These are phyloP conservation scores for Chouioia cunea DNA, from an alignment of 2,888 invertebrate species.

Conservation along the genomic window DNA sequence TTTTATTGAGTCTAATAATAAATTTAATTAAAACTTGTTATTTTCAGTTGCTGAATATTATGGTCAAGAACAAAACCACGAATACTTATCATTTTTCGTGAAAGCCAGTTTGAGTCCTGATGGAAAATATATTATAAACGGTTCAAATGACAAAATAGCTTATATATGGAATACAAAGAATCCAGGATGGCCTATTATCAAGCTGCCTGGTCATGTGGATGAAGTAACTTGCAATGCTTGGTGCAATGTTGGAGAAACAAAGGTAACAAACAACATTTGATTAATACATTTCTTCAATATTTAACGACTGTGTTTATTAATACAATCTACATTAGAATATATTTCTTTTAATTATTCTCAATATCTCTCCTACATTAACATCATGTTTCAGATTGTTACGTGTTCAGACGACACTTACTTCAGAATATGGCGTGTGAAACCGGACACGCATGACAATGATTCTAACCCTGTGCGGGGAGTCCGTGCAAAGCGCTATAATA, in stretches of 20 bases:
- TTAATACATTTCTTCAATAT: too few species aligned
- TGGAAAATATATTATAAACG: conserved; percentile 84
- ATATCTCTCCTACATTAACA: background rate
- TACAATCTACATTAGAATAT: background rate
- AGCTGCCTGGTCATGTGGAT: conserved; percentile 81
- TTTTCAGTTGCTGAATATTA: conserved; percentile 66
- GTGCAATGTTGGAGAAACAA: conserved; percentile 74
- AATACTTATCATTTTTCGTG: conserved; percentile 86
- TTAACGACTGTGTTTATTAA: conserved; percentile 12
- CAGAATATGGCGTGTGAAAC: conserved; percentile 81
- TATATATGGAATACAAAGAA: conserved; percentile 85
- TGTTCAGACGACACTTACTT: conserved; percentile 87
- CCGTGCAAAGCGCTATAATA: too few species aligned
- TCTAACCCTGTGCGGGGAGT: too few species aligned
- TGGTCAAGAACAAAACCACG: conserved; percentile 84
- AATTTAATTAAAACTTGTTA: conserved; percentile 15
- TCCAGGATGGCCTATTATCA: conserved; percentile 76
- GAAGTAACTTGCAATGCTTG: conserved; percentile 92
- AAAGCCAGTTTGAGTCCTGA: conserved; percentile 86
- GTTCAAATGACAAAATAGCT: conserved; percentile 88
- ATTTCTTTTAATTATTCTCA: conserved; percentile 16
- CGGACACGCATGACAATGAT: conserved; percentile 66
- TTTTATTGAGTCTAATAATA: background rate
- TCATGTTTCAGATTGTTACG: conserved; percentile 74
- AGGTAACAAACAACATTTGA: conserved; percentile 60